A percentile compares a stretch with the other conserved stretches of the same genome.
Conservation (phyloP, 2,888 invertebrate species). For the Elysia crispata region DNA sequence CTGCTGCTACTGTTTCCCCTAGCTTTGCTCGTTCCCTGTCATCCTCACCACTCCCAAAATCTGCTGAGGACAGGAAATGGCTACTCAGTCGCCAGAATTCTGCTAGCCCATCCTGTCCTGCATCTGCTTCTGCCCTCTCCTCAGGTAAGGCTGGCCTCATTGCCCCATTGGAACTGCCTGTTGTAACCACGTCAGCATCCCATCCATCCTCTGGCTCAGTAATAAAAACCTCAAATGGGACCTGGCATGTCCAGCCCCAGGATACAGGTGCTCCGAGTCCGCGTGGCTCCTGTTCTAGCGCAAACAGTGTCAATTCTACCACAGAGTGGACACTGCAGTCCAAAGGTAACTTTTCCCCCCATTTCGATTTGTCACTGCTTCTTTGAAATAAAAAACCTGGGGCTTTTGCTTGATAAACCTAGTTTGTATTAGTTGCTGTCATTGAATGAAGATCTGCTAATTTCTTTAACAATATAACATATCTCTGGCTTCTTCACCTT, state of each 20-base stretch:
- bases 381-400: neutral
- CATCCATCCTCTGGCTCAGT: slow-evolving; percentile 45
- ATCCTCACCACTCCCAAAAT: too few species aligned
- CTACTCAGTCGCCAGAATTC: too few species aligned
- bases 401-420: neutral
- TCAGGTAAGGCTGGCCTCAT: slow-evolving; percentile 43
- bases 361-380: neutral
- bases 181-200: slow-evolving; percentile 40
- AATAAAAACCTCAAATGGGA: slow-evolving; percentile 68
- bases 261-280: slow-evolving; percentile 68
- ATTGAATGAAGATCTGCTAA: neutral
- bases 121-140: too few species aligned
- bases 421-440: neutral
- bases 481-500: too few species aligned
- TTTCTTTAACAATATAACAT: too few species aligned
- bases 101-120: too few species aligned
- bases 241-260: slow-evolving; percentile 72
- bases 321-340: slow-evolving; percentile 74
- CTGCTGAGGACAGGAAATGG: too few species aligned
- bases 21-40: too few species aligned
- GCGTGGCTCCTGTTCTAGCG: slow-evolving; percentile 70
- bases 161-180: slow-evolving; percentile 34
- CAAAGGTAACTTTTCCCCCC: slow-evolving; percentile 45
- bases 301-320: slow-evolving; percentile 73
- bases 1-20: too few species aligned